These are phyloP conservation scores for Gnathonemus longibarbis DNA, from an alignment of 2,113 vertebrate species.

Conservation along the genomic window DNA sequence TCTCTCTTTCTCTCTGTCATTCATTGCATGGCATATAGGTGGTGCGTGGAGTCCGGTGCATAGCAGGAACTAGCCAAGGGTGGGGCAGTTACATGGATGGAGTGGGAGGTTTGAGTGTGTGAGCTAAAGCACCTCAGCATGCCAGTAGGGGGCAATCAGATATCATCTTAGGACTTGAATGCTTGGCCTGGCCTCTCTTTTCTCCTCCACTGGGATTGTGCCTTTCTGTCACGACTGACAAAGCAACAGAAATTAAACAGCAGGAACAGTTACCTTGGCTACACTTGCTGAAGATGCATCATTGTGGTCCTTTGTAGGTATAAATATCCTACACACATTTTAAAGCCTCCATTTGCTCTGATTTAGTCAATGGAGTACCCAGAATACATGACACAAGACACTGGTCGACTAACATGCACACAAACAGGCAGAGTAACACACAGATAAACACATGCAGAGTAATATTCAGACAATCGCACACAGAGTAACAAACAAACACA, in stretches of 20 bases:
- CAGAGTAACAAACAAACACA: too few species aligned
- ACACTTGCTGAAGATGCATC: neutral
- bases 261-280: neutral
- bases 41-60: neutral
- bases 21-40: conserved; percentile 36
- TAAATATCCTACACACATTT: neutral
- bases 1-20: conserved; percentile 23
- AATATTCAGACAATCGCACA: too few species aligned
- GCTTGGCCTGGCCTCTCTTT: neutral
- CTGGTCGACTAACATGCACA: neutral
- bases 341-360: neutral
- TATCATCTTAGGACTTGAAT: neutral
- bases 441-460: neutral
- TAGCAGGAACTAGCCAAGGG: neutral
- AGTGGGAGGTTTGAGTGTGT: neutral
- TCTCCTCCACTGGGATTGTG: neutral
- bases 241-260: neutral
- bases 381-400: neutral
- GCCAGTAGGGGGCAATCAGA: neutral
- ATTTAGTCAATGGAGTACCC: neutral
- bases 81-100: neutral
- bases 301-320: neutral
- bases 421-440: neutral
- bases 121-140: neutral
- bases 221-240: neutral